Percentiles rank a stretch among this genome's conserved stretches.
phyloP scores from a whole-genome alignment of 2,797 vertebrate species.

The Scarus forsteni region DNA sequence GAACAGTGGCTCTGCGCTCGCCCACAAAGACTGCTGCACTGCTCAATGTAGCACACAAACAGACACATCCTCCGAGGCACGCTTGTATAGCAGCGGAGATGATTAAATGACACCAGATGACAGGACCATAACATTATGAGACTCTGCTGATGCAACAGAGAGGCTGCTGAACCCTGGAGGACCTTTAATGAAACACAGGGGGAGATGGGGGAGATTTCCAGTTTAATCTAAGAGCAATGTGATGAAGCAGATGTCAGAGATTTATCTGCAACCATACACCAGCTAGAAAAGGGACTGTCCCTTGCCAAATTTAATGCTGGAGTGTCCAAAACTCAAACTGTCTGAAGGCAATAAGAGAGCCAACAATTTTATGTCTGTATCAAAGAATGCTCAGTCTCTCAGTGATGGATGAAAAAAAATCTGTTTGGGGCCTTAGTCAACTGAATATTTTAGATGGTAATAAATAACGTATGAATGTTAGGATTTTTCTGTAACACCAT shows the following conservation, averaged over 20 bases:
- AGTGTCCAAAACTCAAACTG: constrained; percentile 25
- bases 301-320: constrained; percentile 41
- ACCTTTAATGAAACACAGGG: constrained; percentile 68
- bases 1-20: constrained; percentile 50
- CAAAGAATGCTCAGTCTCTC: not conserved
- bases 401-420: constrained; percentile 12
- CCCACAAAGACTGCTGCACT: constrained; percentile 12
- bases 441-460: not conserved
- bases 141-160: constrained; percentile 39
- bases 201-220: constrained; percentile 53
- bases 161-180: constrained; percentile 39
- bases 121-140: constrained; percentile 52
- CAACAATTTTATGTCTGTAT: constrained; percentile 9
- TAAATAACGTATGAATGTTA: not conserved
- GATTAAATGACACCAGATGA: constrained; percentile 71
- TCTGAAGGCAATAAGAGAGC: constrained; percentile 25
- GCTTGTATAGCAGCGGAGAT: constrained; percentile 20
- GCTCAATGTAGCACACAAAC: constrained; percentile 23
- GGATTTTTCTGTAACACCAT: not conserved
- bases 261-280: constrained; percentile 54
- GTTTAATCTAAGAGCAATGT: constrained; percentile 71
- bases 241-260: constrained; percentile 75
- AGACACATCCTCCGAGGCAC: not conserved
- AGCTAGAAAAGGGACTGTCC: constrained; percentile 22
- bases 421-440: constrained; percentile 1